Evolutionary conservation across 2,888 invertebrate genomes (phyloP).

Genomic region (Gari tellinella): DNA sequence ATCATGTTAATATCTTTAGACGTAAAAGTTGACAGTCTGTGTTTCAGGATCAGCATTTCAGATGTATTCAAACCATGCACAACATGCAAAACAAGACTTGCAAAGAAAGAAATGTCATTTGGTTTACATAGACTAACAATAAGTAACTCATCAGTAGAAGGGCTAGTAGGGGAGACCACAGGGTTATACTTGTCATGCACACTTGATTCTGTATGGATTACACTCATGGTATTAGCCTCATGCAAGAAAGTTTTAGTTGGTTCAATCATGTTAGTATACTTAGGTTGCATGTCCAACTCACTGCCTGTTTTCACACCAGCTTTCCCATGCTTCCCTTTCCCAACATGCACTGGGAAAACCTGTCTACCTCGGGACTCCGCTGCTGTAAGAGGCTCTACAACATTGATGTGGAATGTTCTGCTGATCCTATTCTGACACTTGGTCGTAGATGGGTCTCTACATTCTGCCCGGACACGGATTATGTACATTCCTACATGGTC

Average conservation of each 20-base stretch:
- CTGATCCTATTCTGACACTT: slow-evolving; percentile 48
- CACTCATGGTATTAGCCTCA: not conserved
- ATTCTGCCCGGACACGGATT: slow-evolving; percentile 41
- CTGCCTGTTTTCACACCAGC: slow-evolving; percentile 14
- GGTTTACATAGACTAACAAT: slow-evolving; percentile 6
- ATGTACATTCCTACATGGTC: slow-evolving; percentile 42
- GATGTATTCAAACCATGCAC: slow-evolving; percentile 6
- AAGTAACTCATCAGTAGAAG: not conserved
- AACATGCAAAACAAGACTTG: slow-evolving; percentile 39
- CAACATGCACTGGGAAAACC: slow-evolving; percentile 38
- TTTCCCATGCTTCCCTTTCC: slow-evolving; percentile 43
- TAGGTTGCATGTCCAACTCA: slow-evolving; percentile 8
- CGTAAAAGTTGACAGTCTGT: slow-evolving; percentile 34
- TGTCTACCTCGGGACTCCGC: slow-evolving; percentile 53
- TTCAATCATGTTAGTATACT: not conserved
- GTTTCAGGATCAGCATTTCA: slow-evolving; percentile 12
- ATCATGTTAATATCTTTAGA: slow-evolving; percentile 38
- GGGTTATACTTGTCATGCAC: too few relatives aligned
- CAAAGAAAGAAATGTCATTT: slow-evolving; percentile 22
- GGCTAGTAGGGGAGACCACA: not conserved
- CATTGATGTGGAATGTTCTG: slow-evolving; percentile 47
- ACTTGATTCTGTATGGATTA: not conserved
- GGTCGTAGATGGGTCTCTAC: slow-evolving; percentile 32
- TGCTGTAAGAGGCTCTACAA: slow-evolving; percentile 46
- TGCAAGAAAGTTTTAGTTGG: slow-evolving; percentile 11